Evolutionary conservation across 2,888 invertebrate species (phyloP).

Genomic region (Celastrina argiolus): DNA sequence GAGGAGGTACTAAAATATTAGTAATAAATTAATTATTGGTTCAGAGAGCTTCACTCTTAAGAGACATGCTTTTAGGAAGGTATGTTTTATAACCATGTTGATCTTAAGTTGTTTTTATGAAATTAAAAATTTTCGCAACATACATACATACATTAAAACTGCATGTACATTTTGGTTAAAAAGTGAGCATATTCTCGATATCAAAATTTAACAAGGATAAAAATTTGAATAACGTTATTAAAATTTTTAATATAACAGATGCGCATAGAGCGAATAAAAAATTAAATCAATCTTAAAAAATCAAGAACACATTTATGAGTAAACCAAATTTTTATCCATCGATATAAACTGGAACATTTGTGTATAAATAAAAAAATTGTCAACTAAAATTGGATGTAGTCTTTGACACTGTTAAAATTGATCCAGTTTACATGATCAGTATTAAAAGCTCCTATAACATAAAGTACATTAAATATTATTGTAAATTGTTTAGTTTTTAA

Average conservation of each 20-base stretch:
- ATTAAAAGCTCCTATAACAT: constrained; percentile 50
- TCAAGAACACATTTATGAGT: not conserved
- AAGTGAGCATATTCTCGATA: not conserved
- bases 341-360: constrained; percentile 19
- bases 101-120: no score
- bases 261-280: not conserved
- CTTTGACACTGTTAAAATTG: not conserved
- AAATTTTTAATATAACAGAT: not conserved
- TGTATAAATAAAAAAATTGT: not conserved
- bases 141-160: not conserved
- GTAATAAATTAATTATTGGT: constrained; percentile 27
- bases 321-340: constrained; percentile 16
- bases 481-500: not conserved
- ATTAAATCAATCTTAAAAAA: not conserved
- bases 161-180: no score
- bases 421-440: constrained; percentile 24
- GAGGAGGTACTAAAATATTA: constrained; percentile 90
- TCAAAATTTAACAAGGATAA: not conserved
- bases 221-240: no score
- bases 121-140: not conserved
- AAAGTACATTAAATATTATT: not conserved
- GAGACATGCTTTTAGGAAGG: not conserved
- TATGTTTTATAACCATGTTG: not conserved
- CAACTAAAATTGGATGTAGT: not conserved
- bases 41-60: not conserved